Percentiles rank a stretch among this genome's conserved stretches.
phyloP scores from a whole-genome alignment of 2,888 invertebrate species.

The Drosophila tanythrix region DNA sequence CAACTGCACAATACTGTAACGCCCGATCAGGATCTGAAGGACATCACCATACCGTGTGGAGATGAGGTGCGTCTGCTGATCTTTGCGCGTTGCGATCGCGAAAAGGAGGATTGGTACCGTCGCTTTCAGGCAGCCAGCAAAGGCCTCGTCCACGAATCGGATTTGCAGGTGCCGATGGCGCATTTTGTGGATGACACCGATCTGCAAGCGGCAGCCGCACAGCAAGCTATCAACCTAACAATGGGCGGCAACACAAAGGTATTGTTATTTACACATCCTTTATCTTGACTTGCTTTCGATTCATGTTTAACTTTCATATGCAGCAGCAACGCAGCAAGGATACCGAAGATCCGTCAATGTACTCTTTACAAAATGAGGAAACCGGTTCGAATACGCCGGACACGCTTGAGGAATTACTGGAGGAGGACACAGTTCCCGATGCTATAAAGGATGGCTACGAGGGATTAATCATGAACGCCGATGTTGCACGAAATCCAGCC shows the following conservation, averaged over 20 bases:
- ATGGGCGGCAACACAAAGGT: slow-evolving; percentile 50
- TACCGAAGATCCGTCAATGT: slow-evolving; percentile 39
- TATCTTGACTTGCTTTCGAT: background rate
- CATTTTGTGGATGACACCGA: slow-evolving; percentile 81
- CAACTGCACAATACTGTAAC: slow-evolving; percentile 75
- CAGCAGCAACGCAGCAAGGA: slow-evolving; percentile 26
- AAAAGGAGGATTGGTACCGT: slow-evolving; percentile 85
- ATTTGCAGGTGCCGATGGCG: slow-evolving; percentile 80
- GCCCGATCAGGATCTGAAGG: slow-evolving; percentile 70
- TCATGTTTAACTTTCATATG: background rate
- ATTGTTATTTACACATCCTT: background rate
- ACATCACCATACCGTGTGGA: slow-evolving; percentile 82
- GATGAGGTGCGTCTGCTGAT: slow-evolving; percentile 83
- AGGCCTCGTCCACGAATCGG: slow-evolving; percentile 82
- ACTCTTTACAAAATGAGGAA: slow-evolving; percentile 37
- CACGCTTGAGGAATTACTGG: slow-evolving; percentile 54
- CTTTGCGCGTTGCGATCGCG: slow-evolving; percentile 83
- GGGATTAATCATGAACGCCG: slow-evolving; percentile 82
- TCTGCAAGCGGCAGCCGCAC: slow-evolving; percentile 78
- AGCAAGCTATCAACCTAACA: slow-evolving; percentile 71
- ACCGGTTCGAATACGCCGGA: slow-evolving; percentile 52
- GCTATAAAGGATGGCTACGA: slow-evolving; percentile 70
- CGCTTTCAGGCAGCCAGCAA: slow-evolving; percentile 82
- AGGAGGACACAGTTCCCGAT: slow-evolving; percentile 44
- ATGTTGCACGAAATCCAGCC: slow-evolving; percentile 81